These are phyloP conservation scores for Pseudochromis fuscus DNA, from an alignment of 2,797 vertebrate genomes.

Conservation along the genomic window DNA sequence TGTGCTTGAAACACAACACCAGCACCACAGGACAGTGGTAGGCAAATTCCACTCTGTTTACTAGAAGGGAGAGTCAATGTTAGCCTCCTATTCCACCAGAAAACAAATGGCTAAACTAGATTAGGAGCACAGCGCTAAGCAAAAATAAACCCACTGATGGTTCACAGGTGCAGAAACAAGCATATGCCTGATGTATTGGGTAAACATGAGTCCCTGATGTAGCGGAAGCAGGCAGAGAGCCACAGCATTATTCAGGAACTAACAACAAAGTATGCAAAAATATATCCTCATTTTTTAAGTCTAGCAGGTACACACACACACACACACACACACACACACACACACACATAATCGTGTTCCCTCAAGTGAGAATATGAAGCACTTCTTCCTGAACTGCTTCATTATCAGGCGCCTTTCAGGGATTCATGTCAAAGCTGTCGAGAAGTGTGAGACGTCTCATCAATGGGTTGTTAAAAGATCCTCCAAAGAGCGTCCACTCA, in stretches of 20 bases:
- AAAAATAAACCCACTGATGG: constrained; percentile 53
- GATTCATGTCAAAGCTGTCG: constrained; percentile 44
- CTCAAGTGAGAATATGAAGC: constrained; percentile 15
- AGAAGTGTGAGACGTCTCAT: constrained; percentile 5
- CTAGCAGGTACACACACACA: constrained; percentile 7
- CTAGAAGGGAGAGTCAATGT: constrained; percentile 13
- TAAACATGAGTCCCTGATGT: constrained; percentile 31
- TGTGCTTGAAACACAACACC: constrained; percentile 61
- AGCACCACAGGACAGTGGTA: constrained; percentile 43
- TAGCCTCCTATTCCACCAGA: constrained; percentile 36
- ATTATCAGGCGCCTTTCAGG: constrained; percentile 29
- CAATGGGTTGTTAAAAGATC: constrained; percentile 18
- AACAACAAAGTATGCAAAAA: constrained; percentile 22
- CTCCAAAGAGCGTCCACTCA: constrained; percentile 14
- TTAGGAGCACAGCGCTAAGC: constrained; percentile 29
- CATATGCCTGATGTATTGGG: constrained; percentile 42
- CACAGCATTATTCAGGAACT: constrained; percentile 26
- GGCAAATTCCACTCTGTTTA: constrained; percentile 55
- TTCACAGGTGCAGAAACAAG: constrained; percentile 51
- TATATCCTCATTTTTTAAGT: constrained; percentile 14
- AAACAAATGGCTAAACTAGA: constrained; percentile 57
- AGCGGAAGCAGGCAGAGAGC: constrained; percentile 31
- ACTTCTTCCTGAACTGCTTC: constrained; percentile 27
- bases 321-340: neutral
- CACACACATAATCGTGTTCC: neutral